These are phyloP conservation scores for Macrobrachium rosenbergii DNA, from an alignment of 1,140 invertebrate species.

Conservation along the genomic window DNA sequence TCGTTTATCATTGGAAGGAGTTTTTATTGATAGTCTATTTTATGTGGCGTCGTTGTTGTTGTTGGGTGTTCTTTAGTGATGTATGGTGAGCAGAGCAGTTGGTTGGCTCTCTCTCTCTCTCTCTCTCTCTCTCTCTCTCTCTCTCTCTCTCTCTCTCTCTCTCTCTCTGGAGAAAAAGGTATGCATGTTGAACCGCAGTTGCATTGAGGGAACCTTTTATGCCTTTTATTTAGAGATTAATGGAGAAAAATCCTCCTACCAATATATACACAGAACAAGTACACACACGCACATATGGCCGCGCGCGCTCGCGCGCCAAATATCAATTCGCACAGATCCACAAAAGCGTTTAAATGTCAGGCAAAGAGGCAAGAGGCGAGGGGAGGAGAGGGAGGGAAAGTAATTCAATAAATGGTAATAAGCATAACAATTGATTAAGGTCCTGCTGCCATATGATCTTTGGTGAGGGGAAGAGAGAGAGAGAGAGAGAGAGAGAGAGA, in stretches of 20 bases:
- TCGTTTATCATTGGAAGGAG: neutral
- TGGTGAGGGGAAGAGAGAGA: neutral
- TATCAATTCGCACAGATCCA: too few relatives aligned
- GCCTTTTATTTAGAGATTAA: too few relatives aligned
- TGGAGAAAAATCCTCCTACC: too few relatives aligned
- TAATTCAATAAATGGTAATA: neutral
- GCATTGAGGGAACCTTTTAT: too few relatives aligned
- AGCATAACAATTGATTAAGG: neutral
- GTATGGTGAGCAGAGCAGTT: neutral
- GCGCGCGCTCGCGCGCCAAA: too few relatives aligned
- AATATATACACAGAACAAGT: too few relatives aligned
- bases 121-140: conserved; percentile 41
- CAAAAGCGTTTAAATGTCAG: neutral
- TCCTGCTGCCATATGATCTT: neutral
- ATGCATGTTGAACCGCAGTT: neutral
- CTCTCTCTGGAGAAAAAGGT: neutral
- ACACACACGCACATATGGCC: too few relatives aligned
- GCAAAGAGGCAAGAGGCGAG: neutral
- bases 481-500: conserved; percentile 27
- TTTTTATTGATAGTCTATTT: too few relatives aligned
- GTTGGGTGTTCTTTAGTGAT: neutral
- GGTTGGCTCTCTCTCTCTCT: conserved; percentile 11
- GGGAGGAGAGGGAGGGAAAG: neutral
- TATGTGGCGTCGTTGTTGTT: neutral
- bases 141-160: conserved; percentile 32